Base-by-base conservation (phyloP, 1,140 invertebrate species). In the Gonatopus flavifemur region DNA sequence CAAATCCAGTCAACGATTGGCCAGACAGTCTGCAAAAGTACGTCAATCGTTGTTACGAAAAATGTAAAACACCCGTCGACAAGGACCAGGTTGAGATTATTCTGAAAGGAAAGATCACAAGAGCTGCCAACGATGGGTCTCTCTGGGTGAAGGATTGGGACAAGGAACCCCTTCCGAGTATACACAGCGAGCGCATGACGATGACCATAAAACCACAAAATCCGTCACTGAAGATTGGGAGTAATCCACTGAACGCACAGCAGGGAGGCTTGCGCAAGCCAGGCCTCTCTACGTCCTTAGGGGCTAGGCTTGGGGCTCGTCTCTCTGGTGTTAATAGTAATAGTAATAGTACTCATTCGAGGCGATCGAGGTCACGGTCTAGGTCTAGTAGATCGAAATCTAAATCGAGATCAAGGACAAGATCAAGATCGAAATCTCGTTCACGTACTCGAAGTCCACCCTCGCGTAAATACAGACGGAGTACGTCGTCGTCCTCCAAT, bases 61-160 rank as follows among this genome's bases (percentile, higher is more conserved):
- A 92, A 77, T 96, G 93, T 67, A 85, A 85, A 61, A 91, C 90
- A 10, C 82, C 85, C 44, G 83, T 91, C 45, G 92, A 97, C 72
- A 92, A 94, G 77, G 92, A 98, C 81, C 87, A 93, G 70, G 92
- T 98, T 43, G 91, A 96, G 70, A 92, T 93, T 49, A 90, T 94
- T 57, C 78, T 98, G 22, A 96, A 96, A 74, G 92, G 92, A 28
- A 93, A 95, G 76, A 88, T 98, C 48, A 95, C 91, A 16, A 84
- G 86, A 36, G 90, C 93, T 0, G 90, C 90, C n/a, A 88, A 88
- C 60, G 86, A 88, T 57, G 89, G 89, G 45, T 88, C 89, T 50
- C 81, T 96, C 13, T 90, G 86, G 84, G 86, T 88, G 0, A 91
- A 91, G 63, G 91, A 97, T 78, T 98, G 95, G 95, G 86, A 88